Conservation (phyloP, 1,140 invertebrate genomes). For the Trachymyrmex cornetzi region DNA sequence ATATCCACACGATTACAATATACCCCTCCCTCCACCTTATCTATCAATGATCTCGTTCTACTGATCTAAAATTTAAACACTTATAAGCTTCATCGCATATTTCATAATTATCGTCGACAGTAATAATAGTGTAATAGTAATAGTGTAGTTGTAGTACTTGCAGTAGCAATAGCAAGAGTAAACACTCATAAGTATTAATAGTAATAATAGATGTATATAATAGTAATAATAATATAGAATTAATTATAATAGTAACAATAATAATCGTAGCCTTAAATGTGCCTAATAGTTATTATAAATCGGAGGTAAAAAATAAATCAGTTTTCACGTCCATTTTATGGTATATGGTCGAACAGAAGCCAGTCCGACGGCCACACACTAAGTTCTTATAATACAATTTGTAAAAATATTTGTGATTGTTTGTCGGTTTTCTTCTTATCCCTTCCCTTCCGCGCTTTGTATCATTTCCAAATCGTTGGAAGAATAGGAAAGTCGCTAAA, state of each 20-base stretch:
- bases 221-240: constrained; percentile 76
- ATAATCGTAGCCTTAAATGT: constrained; percentile 72
- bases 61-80: constrained; percentile 78
- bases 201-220: constrained; percentile 72
- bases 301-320: constrained; percentile 79
- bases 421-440: constrained; percentile 40
- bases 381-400: constrained; percentile 80
- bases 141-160: constrained; percentile 69
- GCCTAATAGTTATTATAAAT: constrained; percentile 79
- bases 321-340: constrained; percentile 68
- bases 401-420: constrained; percentile 67
- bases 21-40: constrained; percentile 77
- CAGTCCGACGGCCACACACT: constrained; percentile 74
- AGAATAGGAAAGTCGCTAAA: constrained; percentile 66
- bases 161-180: constrained; percentile 73
- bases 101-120: constrained; percentile 76
- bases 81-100: constrained; percentile 78
- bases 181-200: constrained; percentile 71
- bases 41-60: constrained; percentile 78
- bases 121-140: constrained; percentile 76
- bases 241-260: constrained; percentile 80
- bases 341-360: constrained; percentile 69
- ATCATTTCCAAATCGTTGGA: constrained; percentile 51
- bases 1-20: constrained; percentile 71
- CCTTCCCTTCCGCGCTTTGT: constrained; percentile 53